These are phyloP conservation scores for Heteropelma amictum DNA, from an alignment of 2,888 invertebrate genomes.

Conservation along the genomic window DNA sequence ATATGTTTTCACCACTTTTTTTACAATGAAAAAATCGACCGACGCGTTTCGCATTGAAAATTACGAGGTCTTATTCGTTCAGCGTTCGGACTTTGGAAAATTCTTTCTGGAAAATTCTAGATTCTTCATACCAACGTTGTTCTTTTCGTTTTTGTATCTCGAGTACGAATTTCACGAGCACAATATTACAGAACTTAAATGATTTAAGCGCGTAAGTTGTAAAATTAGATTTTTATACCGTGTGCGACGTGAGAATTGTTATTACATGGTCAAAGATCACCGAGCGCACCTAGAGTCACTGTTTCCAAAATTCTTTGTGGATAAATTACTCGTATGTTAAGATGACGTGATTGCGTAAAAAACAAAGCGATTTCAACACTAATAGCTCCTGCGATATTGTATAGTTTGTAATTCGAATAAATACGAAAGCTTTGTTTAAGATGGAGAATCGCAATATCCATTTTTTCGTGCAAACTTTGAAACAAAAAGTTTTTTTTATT, in stretches of 20 bases:
- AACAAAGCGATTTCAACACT: conserved; percentile 64
- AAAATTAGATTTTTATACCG: conserved; percentile 69
- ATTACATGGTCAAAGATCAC: conserved; percentile 40
- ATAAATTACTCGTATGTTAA: conserved; percentile 62
- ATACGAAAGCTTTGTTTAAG: neutral
- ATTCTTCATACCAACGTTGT: neutral
- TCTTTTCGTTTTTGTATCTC: conserved; percentile 5
- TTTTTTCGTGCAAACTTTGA: no score
- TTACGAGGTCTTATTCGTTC: conserved; percentile 63
- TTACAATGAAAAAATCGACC: no score
- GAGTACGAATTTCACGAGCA: conserved; percentile 39
- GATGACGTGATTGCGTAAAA: conserved; percentile 67
- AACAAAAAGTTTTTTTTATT: no score
- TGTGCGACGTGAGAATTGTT: conserved; percentile 49
- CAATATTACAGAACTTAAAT: conserved; percentile 43
- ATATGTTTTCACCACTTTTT: no score
- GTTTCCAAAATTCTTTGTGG: conserved; percentile 55
- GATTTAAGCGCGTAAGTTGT: conserved; percentile 46
- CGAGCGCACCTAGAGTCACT: conserved; percentile 15
- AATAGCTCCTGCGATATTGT: neutral
- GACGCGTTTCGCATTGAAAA: conserved; percentile 47
- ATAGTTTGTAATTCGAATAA: neutral
- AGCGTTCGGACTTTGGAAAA: no score
- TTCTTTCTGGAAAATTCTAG: no score
- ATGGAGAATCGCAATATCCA: no score